These are phyloP conservation scores for Notiomystis cincta DNA, from an alignment of 2,113 vertebrate genomes.

Conservation along the genomic window DNA sequence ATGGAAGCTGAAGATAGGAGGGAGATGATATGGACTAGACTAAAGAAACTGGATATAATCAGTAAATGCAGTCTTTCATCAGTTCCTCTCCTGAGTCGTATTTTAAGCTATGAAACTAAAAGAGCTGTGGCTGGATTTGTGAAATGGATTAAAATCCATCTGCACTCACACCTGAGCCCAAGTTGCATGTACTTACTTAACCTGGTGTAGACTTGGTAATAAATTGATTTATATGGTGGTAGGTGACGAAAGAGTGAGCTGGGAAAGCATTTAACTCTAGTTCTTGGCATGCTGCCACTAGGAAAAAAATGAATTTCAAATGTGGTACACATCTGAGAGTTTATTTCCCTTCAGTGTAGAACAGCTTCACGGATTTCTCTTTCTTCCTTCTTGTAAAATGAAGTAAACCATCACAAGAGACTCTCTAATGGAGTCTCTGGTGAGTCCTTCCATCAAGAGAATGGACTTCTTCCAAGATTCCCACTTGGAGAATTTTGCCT, in stretches of 20 bases:
- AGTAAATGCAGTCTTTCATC: background rate
- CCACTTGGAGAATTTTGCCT: background rate
- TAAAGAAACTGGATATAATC: background rate
- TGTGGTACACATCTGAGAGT: background rate
- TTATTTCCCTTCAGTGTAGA: background rate
- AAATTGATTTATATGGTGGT: background rate
- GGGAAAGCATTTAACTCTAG: background rate
- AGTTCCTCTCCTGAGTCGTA: background rate
- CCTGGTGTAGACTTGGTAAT: background rate
- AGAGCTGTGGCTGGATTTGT: background rate
- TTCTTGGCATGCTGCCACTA: background rate
- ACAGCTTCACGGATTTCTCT: background rate
- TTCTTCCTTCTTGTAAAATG: background rate
- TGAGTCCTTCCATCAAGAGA: background rate
- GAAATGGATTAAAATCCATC: background rate
- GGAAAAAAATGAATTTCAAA: background rate
- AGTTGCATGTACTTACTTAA: background rate
- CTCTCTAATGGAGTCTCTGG: background rate
- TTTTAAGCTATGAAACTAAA: background rate
- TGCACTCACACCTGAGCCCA: background rate
- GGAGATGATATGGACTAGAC: background rate
- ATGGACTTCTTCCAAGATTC: background rate
- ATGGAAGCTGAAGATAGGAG: background rate
- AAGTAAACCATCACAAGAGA: background rate
- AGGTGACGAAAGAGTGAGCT: background rate